Conservation (phyloP, 2,113 vertebrate genomes). For the Monopterus albus region DNA sequence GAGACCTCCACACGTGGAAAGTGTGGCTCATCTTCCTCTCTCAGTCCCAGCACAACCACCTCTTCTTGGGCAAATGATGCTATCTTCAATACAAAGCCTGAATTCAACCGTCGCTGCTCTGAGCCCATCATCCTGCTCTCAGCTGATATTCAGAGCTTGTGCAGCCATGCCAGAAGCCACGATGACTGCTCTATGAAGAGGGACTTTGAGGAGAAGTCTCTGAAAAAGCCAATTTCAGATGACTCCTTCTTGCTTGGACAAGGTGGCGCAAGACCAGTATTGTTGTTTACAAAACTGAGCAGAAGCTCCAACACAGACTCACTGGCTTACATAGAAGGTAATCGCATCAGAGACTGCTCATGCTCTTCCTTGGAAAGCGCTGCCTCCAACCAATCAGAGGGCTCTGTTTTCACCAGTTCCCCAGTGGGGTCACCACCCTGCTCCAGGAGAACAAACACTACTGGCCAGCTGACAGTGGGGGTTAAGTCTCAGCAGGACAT, state of each 20-base stretch:
- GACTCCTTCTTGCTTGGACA: slow-evolving; percentile 77
- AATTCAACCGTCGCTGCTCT: slow-evolving; percentile 86
- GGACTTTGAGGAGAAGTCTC: slow-evolving; percentile 65
- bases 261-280: slow-evolving; percentile 36
- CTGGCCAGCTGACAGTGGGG: slow-evolving; percentile 76
- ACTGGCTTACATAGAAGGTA: slow-evolving; percentile 17
- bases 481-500: slow-evolving; percentile 65
- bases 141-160: slow-evolving; percentile 55
- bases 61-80: slow-evolving; percentile 62
- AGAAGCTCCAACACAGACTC: slow-evolving; percentile 53
- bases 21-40: slow-evolving; percentile 58
- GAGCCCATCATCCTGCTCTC: slow-evolving; percentile 85
- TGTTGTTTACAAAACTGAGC: slow-evolving; percentile 63
- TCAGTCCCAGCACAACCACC: slow-evolving; percentile 27
- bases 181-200: slow-evolving; percentile 81
- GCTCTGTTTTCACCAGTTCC: slow-evolving; percentile 87
- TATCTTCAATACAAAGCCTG: slow-evolving; percentile 60
- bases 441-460: slow-evolving; percentile 73
- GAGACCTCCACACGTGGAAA: slow-evolving; percentile 18
- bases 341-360: slow-evolving; percentile 69
- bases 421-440: slow-evolving; percentile 86
- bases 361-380: slow-evolving; percentile 85
- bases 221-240: slow-evolving; percentile 83
- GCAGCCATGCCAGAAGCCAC: slow-evolving; percentile 86
- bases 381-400: slow-evolving; percentile 83